Evolutionary conservation across 2,113 vertebrate species (phyloP), one percentile per base, ranked within the genome.

Genomic region (Colius striatus): DNA sequence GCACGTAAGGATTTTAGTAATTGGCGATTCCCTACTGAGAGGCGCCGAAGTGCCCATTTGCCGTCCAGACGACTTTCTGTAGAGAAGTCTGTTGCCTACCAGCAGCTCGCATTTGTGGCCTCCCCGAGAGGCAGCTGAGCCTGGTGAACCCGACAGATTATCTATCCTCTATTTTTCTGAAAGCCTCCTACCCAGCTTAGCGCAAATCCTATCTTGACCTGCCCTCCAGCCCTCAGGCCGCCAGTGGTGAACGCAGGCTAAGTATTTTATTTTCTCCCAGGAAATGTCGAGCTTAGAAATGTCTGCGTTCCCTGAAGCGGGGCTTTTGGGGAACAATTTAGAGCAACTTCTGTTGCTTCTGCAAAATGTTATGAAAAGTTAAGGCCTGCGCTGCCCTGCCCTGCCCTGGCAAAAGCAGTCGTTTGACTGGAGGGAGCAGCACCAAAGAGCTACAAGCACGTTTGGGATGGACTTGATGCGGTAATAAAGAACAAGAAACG

Each of bases 41-140:
- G 14, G 2, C 4, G 21, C 3, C 0, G 0, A 48, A 48, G 12
- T 3, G 62, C 3, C 5, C 16, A 23, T 43, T n/a, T 72, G 3
- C 14, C 5, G 3, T 18, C 3, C 34, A 41, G n/a, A n/a, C n/a
- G n/a, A n/a, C n/a, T n/a, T n/a, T n/a, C n/a, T n/a, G n/a, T n/a
- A n/a, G n/a, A n/a, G n/a, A n/a, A n/a, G n/a, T n/a, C n/a, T n/a
- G n/a, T n/a, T n/a, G n/a, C n/a, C n/a, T n/a, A n/a, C n/a, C n/a
- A n/a, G n/a, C n/a, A n/a, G n/a, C n/a, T n/a, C n/a, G n/a, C n/a
- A n/a, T n/a, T n/a, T n/a, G n/a, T n/a, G n/a, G n/a, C n/a, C n/a
- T n/a, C n/a, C n/a, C n/a, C n/a, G n/a, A n/a, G n/a, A n/a, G n/a
- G n/a, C n/a, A 63, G 38, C 38, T 72, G 19, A n/a, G n/a, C n/a